phyloP scores from a whole-genome alignment of 1,140 invertebrate genomes.

The Archivesica marissinica region DNA sequence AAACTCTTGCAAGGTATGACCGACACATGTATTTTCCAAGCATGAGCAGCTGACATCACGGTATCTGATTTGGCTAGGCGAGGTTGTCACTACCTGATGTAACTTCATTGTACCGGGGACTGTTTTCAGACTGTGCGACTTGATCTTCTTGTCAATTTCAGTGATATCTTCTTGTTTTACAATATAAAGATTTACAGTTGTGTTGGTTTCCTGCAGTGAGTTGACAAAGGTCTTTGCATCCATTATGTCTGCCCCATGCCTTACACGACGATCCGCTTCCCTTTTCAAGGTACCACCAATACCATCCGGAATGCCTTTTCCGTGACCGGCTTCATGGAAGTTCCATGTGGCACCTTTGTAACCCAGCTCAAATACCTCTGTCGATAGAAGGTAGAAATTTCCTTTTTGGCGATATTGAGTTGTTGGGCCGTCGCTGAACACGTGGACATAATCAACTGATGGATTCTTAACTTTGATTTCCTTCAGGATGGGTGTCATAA shows the following conservation, averaged over 20 bases:
- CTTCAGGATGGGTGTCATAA: slow-evolving; percentile 47
- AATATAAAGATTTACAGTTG: slow-evolving; percentile 19
- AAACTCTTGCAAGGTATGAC: too few species aligned
- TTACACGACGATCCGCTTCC: slow-evolving; percentile 37
- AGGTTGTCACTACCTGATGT: slow-evolving; percentile 60
- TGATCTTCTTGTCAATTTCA: background rate
- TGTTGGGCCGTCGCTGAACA: slow-evolving; percentile 59
- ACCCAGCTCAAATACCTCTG: slow-evolving; percentile 11
- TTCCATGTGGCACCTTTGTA: slow-evolving; percentile 78
- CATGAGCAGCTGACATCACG: too few species aligned
- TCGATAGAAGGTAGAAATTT: slow-evolving; percentile 64
- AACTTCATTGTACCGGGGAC: slow-evolving; percentile 57
- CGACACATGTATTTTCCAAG: too few species aligned
- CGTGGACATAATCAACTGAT: slow-evolving; percentile 9
- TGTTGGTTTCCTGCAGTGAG: background rate
- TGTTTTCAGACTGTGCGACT: slow-evolving; percentile 14
- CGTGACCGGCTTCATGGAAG: slow-evolving; percentile 84
- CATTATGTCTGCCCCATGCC: slow-evolving; percentile 35
- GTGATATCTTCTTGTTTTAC: slow-evolving; percentile 30
- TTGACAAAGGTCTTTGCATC: slow-evolving; percentile 35
- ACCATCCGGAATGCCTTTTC: slow-evolving; percentile 84
- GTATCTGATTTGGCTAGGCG: too few species aligned
- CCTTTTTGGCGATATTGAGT: slow-evolving; percentile 63
- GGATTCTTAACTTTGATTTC: slow-evolving; percentile 49
- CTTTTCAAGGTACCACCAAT: slow-evolving; percentile 84